Base-by-base conservation (phyloP, 2,888 invertebrate genomes). In the Ectemnius continuus region DNA sequence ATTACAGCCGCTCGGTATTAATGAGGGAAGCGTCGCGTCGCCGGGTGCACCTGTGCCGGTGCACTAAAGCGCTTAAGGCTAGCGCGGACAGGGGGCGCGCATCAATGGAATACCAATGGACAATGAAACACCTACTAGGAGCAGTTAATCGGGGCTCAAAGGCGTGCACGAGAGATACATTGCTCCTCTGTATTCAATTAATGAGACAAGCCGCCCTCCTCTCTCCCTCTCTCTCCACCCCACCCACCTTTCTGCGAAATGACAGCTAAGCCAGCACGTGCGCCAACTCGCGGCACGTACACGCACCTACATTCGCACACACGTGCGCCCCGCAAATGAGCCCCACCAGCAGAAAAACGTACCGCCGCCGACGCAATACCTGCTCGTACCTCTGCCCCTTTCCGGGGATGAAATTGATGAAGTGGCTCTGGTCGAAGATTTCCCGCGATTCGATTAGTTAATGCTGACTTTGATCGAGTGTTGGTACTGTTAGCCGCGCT, bases 61-160 rank as follows among this genome's bases (percentile, higher is more conserved):
- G n/a, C n/a, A 36, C 6, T 36, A 36, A 36, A 36, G 8, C 36
- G 11, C 8, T 11, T 36, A 36, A 36, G 36, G 36, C 11, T 1
- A 36, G 36, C 8, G 11, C 36, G 11, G 6, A 23, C 23, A 23
- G 23, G 3, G 23, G 8, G 36, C 8, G 36, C 70, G 56, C 63
- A 36, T 36, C 36, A 36, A 36, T 36, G 36, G 11, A 36, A 36
- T 36, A 36, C 36, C 36, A 11, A 36, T 36, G 36, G 36, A 71
- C 78, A 72, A 83, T 80, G 74, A 84, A 80, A 81, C 80, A 78
- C 75, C 81, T 80, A 80, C 78, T 36, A 36, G 36, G 11, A 36
- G 36, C 36, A 36, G 36, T 36, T 36, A 36, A 36, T 36, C 52
- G 67, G n/a, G 61, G 52, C 46, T 66, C 60, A n/a, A 52, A 65